Percentiles rank a stretch among this genome's conserved stretches.
These are phyloP conservation scores for Aselliscus stoliczkanus DNA, from an alignment of 2,797 vertebrate species.

Conservation along the genomic window DNA sequence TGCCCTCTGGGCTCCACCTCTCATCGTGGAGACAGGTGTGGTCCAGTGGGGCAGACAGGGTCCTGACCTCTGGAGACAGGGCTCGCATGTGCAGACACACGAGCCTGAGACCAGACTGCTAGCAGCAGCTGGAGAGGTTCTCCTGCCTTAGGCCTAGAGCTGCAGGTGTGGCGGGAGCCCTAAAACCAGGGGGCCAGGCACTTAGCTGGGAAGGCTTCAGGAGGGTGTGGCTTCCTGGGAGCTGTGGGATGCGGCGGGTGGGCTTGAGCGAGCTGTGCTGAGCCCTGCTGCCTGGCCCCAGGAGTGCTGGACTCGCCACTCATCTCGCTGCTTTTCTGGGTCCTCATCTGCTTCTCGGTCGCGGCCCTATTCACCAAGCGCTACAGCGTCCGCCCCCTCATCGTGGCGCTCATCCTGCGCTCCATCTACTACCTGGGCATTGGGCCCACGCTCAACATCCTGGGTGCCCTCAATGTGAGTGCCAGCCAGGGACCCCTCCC, in stretches of 20 bases:
- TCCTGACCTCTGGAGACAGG: neutral
- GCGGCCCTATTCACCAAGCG: conserved; percentile 90
- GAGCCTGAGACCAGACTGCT: neutral
- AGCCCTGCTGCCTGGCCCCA: neutral
- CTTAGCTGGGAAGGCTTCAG: neutral
- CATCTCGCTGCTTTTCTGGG: conserved; percentile 92
- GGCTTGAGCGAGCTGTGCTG: neutral
- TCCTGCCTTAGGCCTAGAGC: neutral
- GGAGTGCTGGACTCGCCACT: conserved; percentile 92
- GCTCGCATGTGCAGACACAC: fast-evolving
- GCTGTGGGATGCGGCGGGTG: neutral
- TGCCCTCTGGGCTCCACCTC: neutral
- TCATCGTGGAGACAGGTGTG: neutral
- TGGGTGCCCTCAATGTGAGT: conserved; percentile 94
- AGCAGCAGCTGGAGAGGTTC: neutral
- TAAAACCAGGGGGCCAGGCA: neutral
- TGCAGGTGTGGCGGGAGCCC: neutral
- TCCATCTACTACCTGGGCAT: conserved; percentile 96
- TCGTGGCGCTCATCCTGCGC: conserved; percentile 90
- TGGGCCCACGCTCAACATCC: conserved; percentile 91
- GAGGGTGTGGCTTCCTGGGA: neutral
- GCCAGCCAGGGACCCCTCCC: fast-evolving
- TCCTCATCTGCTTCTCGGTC: conserved; percentile 90
- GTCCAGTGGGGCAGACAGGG: neutral
- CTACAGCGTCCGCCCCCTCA: conserved; percentile 91